Percentiles rank a stretch among this genome's conserved stretches.
phyloP scores from a whole-genome alignment of 2,888 invertebrate genomes.

The Mesorhabditis belari region DNA sequence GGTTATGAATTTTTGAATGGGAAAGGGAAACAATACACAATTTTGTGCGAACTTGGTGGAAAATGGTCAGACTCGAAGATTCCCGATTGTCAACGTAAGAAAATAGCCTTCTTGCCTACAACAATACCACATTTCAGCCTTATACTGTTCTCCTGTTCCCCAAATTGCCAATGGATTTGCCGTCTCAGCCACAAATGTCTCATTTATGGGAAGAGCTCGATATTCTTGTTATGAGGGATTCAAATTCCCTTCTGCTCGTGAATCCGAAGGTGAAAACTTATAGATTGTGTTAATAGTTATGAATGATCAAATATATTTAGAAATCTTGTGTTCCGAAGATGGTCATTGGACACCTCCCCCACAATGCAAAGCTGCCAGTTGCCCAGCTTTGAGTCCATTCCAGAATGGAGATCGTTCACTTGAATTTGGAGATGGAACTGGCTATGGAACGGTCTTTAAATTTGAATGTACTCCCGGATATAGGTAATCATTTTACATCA shows the following conservation, averaged over 20 bases:
- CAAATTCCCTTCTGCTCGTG: slow-evolving; percentile 53
- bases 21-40: slow-evolving; percentile 39
- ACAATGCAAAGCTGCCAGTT: slow-evolving; percentile 49
- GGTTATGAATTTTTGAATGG: slow-evolving; percentile 52
- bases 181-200: slow-evolving; percentile 87
- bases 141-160: slow-evolving; percentile 89
- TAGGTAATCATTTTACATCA: slow-evolving; percentile 56
- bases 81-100: slow-evolving; percentile 52
- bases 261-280: slow-evolving; percentile 57
- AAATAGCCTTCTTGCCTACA: not conserved
- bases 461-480: slow-evolving; percentile 51
- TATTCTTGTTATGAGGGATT: slow-evolving; percentile 85
- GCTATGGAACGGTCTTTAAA: slow-evolving; percentile 49
- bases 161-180: slow-evolving; percentile 96
- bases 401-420: slow-evolving; percentile 43
- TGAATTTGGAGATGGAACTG: slow-evolving; percentile 52
- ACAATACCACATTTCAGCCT: slow-evolving; percentile 43
- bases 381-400: slow-evolving; percentile 47
- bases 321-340: slow-evolving; percentile 48
- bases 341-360: slow-evolving; percentile 49
- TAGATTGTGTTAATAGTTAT: not conserved
- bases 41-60: slow-evolving; percentile 49
- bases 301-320: slow-evolving; percentile 19
- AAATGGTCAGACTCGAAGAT: slow-evolving; percentile 43
- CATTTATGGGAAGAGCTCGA: slow-evolving; percentile 75